These are phyloP conservation scores for Zoroaster sp. DNA, from an alignment of 53 echinoderm and acorn worm genomes.

Conservation along the genomic window DNA sequence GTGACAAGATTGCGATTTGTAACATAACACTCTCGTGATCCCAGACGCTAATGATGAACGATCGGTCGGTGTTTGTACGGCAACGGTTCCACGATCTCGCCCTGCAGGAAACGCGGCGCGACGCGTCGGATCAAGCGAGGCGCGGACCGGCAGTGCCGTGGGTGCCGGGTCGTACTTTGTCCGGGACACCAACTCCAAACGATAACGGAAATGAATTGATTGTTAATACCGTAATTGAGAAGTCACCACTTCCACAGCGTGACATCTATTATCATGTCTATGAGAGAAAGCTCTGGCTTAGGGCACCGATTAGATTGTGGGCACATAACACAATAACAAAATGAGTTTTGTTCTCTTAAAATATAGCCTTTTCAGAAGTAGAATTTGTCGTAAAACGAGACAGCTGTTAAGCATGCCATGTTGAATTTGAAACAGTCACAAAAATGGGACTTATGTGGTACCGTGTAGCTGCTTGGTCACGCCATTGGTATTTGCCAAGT, in stretches of 20 bases:
- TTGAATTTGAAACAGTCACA: background rate
- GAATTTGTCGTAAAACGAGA: background rate
- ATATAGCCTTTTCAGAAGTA: background rate
- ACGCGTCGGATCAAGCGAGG: constrained; percentile 14
- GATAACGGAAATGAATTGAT: constrained; percentile 55
- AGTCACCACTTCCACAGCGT: constrained; percentile 39
- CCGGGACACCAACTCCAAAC: constrained; percentile 50
- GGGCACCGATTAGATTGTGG: background rate
- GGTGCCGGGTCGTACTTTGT: constrained; percentile 58
- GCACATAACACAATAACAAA: background rate
- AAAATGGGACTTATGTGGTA: too few relatives aligned
- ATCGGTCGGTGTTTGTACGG: background rate
- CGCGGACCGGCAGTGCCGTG: constrained; percentile 32
- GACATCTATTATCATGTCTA: constrained; percentile 46
- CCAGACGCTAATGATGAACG: constrained; percentile 28
- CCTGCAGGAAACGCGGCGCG: constrained; percentile 53
- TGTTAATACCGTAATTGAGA: constrained; percentile 62
- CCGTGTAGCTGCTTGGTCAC: too few relatives aligned
- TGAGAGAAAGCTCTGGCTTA: background rate
- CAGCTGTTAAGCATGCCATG: background rate
- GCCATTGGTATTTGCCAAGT: too few relatives aligned
- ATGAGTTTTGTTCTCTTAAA: background rate
- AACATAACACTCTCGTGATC: constrained; percentile 9
- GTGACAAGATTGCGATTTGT: constrained; percentile 28
- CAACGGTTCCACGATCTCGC: constrained; percentile 25